Evolutionary conservation across 2,888 invertebrate genomes (phyloP), one percentile per base, ranked within the genome.

Genomic region (Lasiommata megera): DNA sequence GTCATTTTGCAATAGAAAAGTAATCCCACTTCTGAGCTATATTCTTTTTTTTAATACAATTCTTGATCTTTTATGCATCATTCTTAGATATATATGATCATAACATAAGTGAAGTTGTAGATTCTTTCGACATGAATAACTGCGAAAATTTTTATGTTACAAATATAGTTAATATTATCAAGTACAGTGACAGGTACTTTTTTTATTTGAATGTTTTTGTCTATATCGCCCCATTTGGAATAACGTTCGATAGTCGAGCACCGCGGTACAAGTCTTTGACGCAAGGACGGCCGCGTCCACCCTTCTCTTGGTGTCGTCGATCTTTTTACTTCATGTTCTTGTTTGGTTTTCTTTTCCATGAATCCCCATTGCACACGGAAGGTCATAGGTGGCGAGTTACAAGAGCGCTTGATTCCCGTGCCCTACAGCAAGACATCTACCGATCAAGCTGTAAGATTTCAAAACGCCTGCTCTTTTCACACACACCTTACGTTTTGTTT

Each of bases 371-470:
- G 95, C 94, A 94, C 95, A 94, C 96, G 96, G 95, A 97, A 98
- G 98, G 98, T 98, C 95, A 98, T 98, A 96, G 98, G 98, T 96
- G 98, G 98, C 94, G 98, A 98, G 94, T 97, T 97, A 94, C 97
- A 98, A 95, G 98, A 98, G 94, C 97, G 98, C 93, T 97, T 98
- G 96, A 98, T 98, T 93, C 98, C 98, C 93, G 98, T 98, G 93
- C 98, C 98, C 93, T 98, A 98, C 96, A 98, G 98, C 97, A 98
- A 98, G 96, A 98, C 97, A 93, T 97, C 98, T 93, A 98, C 98
- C 93, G 98, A 98, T 95, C 98, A 98, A 96, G 98, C 98, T 97
- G 98, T 98, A 98, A 98, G 98, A 95, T 77, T 77, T 79, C 70
- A 74, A 72, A n/a, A 77, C 69, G 76, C 76, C 74, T 75, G 82